Evolutionary conservation across 1,140 invertebrate species (phyloP).

Genomic region (Drepana arcuata): DNA sequence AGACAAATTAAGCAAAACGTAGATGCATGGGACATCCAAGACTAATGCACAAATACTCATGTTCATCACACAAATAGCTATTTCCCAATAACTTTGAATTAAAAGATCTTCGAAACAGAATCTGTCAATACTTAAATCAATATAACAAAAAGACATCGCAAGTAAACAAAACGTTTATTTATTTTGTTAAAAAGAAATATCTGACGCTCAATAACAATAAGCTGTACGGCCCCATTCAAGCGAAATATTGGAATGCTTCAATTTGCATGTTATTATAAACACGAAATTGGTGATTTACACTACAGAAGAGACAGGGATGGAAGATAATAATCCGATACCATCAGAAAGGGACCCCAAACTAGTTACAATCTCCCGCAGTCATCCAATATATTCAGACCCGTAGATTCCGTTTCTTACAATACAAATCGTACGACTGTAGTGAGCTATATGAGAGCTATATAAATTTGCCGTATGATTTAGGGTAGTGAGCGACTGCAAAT

Average conservation of each 20-base stretch:
- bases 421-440: not conserved
- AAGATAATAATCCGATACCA: constrained; percentile 12
- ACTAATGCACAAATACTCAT: too few species aligned
- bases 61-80: too few species aligned
- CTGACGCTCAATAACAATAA: constrained; percentile 44
- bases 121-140: too few species aligned
- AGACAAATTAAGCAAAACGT: too few species aligned
- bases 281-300: constrained; percentile 31
- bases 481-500: constrained; percentile 10
- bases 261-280: constrained; percentile 59
- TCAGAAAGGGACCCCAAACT: too few species aligned
- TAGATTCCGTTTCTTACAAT: constrained; percentile 6
- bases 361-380: constrained; percentile 7
- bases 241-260: constrained; percentile 50
- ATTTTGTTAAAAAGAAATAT: too few species aligned
- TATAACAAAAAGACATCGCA: too few species aligned
- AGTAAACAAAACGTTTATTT: too few species aligned
- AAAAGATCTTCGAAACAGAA: too few species aligned
- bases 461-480: constrained; percentile 9
- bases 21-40: too few species aligned
- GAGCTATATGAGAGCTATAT: not conserved
- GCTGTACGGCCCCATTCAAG: constrained; percentile 28
- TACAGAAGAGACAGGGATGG: constrained; percentile 16
- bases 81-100: too few species aligned
- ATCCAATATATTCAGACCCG: constrained; percentile 8